Base-by-base conservation (phyloP, 2,888 invertebrate species). In the Thereva nobilitata region DNA sequence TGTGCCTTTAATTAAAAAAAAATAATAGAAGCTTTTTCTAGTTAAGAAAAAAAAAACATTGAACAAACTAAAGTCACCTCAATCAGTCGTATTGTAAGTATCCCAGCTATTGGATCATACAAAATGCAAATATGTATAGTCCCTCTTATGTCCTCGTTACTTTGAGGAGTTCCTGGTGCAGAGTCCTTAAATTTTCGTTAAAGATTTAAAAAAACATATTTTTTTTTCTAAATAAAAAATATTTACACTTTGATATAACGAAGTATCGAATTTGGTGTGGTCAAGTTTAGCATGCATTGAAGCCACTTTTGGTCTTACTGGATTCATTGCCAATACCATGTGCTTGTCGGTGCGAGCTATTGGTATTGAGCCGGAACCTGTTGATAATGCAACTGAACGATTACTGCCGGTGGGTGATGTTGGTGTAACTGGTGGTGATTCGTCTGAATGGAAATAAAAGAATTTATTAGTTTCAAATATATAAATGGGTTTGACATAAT, bases 231-330 rank as follows among this genome's bases (percentile, higher is more conserved):
- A 23, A 23, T 40, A 57, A 45, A 55, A 9, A 42, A 35, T 5
- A 40, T 73, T 75, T 78, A 84, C 84, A 74, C 81, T 82, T 75
- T 83, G 82, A 72, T 86, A 86, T n/a, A 85, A 74, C 1, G 84
- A 80, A 68, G 84, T 83, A 75, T 87, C 86, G 64, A 86, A 86
- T 77, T 86, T 86, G 7, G 85, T 83, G 72, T 86, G 86, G 75
- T 87, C 88, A 71, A 88, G 78, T 72, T 87, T 86, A 55, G 86
- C 85, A 71, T 87, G 86, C 86, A 87, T 87, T 23, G 87, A 83
- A 12, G 83, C 80, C 3, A 84, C 81, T 52, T 82, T 80, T 0
- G 84, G 84, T 4, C 84, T 74, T 5, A 78, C 73, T 1, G 83
- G 82, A 70, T 80, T 80, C 76, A 80, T 82, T 34, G 84, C 82